Conservation (phyloP, 1,140 invertebrate genomes). For the Chymomyza costata region DNA sequence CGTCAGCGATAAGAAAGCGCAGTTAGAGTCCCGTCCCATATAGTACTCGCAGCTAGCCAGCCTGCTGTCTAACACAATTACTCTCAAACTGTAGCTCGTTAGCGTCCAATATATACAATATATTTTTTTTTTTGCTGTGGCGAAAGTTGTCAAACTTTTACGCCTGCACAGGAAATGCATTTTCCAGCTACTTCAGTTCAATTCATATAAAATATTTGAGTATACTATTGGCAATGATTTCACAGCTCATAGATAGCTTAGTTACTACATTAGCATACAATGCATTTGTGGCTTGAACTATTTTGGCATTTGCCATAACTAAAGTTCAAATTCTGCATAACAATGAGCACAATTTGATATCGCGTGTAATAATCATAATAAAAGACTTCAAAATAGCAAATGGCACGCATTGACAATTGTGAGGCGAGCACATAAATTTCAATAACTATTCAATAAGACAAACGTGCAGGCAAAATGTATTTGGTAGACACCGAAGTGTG, state of each 20-base stretch:
- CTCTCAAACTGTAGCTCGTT: constrained; percentile 21
- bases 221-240: no score
- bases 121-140: constrained; percentile 18
- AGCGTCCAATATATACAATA: background rate
- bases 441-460: constrained; percentile 31
- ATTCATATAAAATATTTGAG: no score
- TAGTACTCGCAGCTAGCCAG: no score
- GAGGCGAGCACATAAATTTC: constrained; percentile 51
- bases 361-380: constrained; percentile 10
- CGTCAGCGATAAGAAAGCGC: constrained; percentile 16
- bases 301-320: constrained; percentile 21
- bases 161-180: no score
- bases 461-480: no score
- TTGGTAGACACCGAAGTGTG: no score
- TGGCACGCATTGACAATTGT: constrained; percentile 49
- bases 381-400: constrained; percentile 23
- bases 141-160: constrained; percentile 47
- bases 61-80: no score
- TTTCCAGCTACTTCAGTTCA: no score
- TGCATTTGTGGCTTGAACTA: constrained; percentile 5
- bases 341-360: constrained; percentile 30
- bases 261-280: no score
- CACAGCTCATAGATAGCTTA: no score
- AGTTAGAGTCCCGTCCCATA: no score
- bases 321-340: constrained; percentile 43